phyloP scores from a whole-genome alignment of 2,113 vertebrate genomes.

The Cichladusa arquata region DNA sequence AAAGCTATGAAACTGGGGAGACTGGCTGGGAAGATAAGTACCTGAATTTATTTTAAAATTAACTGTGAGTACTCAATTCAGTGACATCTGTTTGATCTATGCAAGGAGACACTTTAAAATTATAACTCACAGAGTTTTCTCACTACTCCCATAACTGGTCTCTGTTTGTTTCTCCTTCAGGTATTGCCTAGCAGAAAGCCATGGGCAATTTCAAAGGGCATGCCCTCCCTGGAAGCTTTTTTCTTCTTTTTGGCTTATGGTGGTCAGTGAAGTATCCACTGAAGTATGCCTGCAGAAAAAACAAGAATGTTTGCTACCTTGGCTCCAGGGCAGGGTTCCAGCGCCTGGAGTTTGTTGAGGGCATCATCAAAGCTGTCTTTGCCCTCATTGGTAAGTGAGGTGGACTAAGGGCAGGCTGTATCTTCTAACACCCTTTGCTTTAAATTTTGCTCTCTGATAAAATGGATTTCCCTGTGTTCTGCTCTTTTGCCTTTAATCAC shows the following conservation, averaged over 20 bases:
- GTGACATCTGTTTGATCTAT: neutral
- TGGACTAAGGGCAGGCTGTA: neutral
- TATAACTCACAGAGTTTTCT: neutral
- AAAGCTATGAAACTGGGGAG: neutral
- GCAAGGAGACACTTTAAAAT: neutral
- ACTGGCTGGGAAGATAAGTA: neutral
- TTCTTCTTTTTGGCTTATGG: conserved; percentile 88
- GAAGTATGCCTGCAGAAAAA: conserved; percentile 82
- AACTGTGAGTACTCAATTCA: neutral
- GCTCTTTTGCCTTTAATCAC: neutral
- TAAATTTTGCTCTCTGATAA: neutral
- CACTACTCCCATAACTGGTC: neutral
- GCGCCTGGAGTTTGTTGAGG: conserved; percentile 86
- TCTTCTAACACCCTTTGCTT: neutral
- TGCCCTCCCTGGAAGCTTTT: conserved; percentile 89
- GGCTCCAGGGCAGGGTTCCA: conserved; percentile 81
- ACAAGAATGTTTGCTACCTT: conserved; percentile 82
- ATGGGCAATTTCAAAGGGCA: conserved; percentile 97
- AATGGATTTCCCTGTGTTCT: neutral
- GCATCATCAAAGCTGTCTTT: conserved; percentile 76
- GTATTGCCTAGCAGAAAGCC: neutral
- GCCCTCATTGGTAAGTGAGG: conserved; percentile 82
- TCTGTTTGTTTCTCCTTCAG: conserved; percentile 1
- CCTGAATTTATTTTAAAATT: neutral
- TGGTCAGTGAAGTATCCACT: conserved; percentile 86